Evolutionary conservation across 92 coral and sea anemone genomes (phyloP), one percentile per base, ranked within the genome.

Genomic region (Muricea muricata): DNA sequence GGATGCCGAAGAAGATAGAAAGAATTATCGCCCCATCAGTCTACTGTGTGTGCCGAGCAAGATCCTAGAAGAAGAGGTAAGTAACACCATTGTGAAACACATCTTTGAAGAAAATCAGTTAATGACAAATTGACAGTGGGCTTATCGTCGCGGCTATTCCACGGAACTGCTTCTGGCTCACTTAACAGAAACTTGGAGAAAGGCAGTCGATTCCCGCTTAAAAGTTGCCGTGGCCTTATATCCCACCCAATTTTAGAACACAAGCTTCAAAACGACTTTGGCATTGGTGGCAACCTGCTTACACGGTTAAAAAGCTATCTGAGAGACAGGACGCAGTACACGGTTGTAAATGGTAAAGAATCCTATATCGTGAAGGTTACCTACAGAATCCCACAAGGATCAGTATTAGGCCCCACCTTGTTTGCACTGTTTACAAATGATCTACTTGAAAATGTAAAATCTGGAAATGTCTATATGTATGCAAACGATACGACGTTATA

Each of bases 401-500:
- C 89, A 23, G 89, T 78, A 6, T 72, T 75, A 13, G 88, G 88
- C 42, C 75, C 88, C 17, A 41, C 60, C 50, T 74, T 78, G 31
- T 85, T 85, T 65, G 48, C 88, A n/a, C 35, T 85, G 47, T 78
- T 78, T 79, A 74, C 54, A 58, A 65, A 76, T 34, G 89, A 85
- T 41, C 70, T 85, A 13, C 85, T 77, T 23, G 61, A 56, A 35
- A 79, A 39, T 28, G 82, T 45, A 26, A 24, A 69, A 66, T 56
- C 85, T 48, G 48, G 67, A 35, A 20, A 28, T 42, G 65, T 87
- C 77, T 65, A 81, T 73, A 77, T 76, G 41, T 69, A 45, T 17
- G 50, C 50, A 17, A 17, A 45, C 50, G 50, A 45, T 45, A 45
- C 42, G 61, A 82, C 81, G 78, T 41, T 86, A 15, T 86, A 78